Base-by-base conservation (phyloP, 30 jellyfish, hydroid and myxozoan genomes). In the Phacellophora camtschatica region DNA sequence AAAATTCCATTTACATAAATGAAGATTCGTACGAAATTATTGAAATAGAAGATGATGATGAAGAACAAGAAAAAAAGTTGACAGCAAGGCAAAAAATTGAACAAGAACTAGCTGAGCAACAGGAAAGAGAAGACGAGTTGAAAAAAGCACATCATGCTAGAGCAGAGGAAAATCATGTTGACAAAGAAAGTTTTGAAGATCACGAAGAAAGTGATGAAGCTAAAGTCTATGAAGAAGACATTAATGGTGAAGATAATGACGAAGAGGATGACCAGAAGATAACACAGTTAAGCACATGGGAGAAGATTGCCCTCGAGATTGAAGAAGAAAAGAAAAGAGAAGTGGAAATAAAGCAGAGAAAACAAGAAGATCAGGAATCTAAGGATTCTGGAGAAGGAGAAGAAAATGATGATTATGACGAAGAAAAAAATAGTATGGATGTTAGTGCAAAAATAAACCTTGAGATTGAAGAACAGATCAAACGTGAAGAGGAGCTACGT, bases 251-350 rank as follows among this genome's bases (percentile, higher is more conserved):
- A 18, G 53, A 22, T 11, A 71, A 50, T 0, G 82, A 31, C 4
- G 62, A 48, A 46, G 76, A 33, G 0, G 69, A 50, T 20, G 61
- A 66, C 3, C 23, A 54, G 19, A 32, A 48, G 22, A 54, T 11
- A 11, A 29, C 49, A 5, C n/a, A 61, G 1, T 22, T 80, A 43
- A 80, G 91, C 79, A 80, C 91, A 6, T 80, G 91, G 91, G 91
- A 80, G 53, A 80, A 80, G 24, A 80, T 80, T 18, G 91, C 91
- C 10, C 84, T 80, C 20, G 91, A 80, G 48, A 80, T 80, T 5
- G 91, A 80, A 46, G 91, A 80, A 35, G 91, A 80, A 46, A 80
- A 80, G 55, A 80, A 42, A 42, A 16, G 91, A 34, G 91, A 80
- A 25, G 91, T 48, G 19, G 91, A 80, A 28, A 45, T 36, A 34